Conservation (phyloP, 2,888 invertebrate species). For the Stenodema calcarata region DNA sequence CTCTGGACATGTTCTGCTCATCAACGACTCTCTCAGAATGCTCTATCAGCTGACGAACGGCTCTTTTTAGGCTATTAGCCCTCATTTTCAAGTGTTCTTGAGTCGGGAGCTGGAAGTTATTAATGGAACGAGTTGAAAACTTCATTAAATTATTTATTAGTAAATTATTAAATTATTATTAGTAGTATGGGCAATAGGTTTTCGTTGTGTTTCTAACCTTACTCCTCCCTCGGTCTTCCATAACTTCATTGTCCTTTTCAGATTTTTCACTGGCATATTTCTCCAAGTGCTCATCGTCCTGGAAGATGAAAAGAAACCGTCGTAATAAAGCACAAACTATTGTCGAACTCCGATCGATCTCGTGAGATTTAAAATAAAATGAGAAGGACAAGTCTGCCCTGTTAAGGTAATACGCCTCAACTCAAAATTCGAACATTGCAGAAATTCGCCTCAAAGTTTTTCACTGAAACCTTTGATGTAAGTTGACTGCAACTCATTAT, state of each 20-base stretch:
- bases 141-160: no score
- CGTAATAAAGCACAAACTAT: no score
- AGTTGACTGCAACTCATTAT: no score
- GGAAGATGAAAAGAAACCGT: not conserved
- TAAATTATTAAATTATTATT: no score
- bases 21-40: constrained; percentile 77
- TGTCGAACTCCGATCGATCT: no score
- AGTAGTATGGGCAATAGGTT: no score
- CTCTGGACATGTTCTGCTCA: constrained; percentile 59
- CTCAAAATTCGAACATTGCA: no score
- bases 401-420: no score
- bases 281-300: constrained; percentile 59
- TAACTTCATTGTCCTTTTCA: constrained; percentile 64
- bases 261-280: constrained; percentile 65
- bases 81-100: constrained; percentile 67
- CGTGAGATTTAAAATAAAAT: no score
- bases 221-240: constrained; percentile 41
- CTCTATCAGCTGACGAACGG: constrained; percentile 79
- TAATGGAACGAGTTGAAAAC: not conserved
- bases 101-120: constrained; percentile 33
- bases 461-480: no score
- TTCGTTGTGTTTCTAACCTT: not conserved
- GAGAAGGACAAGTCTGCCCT: no score
- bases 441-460: no score
- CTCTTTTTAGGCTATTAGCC: constrained; percentile 83